Conservation (phyloP, 2,888 invertebrate species). For the Spisula subtruncata region DNA sequence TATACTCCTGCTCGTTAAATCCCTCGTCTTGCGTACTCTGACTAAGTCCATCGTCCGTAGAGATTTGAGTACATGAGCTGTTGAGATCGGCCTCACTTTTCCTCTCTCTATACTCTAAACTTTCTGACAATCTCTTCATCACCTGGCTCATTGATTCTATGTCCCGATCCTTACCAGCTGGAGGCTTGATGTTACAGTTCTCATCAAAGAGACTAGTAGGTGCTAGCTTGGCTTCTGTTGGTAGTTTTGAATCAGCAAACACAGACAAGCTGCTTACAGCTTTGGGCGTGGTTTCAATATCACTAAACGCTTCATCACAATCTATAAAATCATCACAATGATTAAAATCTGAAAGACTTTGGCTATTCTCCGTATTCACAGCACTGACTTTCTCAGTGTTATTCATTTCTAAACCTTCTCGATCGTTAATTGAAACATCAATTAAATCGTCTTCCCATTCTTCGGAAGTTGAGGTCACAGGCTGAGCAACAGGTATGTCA, state of each 20-base stretch:
- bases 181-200: neutral
- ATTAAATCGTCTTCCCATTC: conserved; percentile 21
- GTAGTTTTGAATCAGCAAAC: neutral
- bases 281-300: conserved; percentile 29
- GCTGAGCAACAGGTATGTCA: neutral
- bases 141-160: neutral
- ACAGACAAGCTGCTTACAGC: neutral
- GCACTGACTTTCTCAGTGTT: neutral
- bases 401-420: neutral
- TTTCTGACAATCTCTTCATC: neutral
- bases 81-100: neutral
- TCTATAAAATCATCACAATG: neutral
- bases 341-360: neutral
- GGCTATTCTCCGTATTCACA: neutral
- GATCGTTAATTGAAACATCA: neutral
- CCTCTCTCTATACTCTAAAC: conserved; percentile 28
- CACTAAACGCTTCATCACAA: neutral
- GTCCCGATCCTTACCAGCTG: neutral
- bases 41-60: conserved; percentile 28
- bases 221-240: neutral
- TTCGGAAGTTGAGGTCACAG: conserved; percentile 3
- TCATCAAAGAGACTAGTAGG: conserved; percentile 2
- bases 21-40: conserved; percentile 30
- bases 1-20: conserved; percentile 44
- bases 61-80: conserved; percentile 24